phyloP scores from a whole-genome alignment of 92 coral and sea anemone genomes.

The Pocillopora meandrina region DNA sequence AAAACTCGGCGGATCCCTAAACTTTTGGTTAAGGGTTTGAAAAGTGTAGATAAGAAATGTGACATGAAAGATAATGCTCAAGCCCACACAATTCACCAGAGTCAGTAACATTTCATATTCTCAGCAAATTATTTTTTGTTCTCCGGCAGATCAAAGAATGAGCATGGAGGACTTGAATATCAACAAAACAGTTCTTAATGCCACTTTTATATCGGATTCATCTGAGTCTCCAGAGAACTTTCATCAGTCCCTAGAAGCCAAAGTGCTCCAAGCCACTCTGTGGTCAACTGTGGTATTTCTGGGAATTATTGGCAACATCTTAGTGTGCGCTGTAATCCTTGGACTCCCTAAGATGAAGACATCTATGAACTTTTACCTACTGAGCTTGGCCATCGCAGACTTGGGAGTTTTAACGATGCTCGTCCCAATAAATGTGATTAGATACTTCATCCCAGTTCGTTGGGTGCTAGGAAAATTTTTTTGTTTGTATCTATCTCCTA shows the following conservation, averaged over 20 bases:
- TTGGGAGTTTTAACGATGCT: conserved; percentile 69
- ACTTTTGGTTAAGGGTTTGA: too few species aligned
- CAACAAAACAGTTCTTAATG: not conserved
- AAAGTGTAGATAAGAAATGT: too few species aligned
- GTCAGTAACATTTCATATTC: not conserved
- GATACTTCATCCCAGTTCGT: conserved; percentile 36
- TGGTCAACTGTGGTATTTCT: conserved; percentile 60
- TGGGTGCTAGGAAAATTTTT: conserved; percentile 60
- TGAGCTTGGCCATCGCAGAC: conserved; percentile 80
- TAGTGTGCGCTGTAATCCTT: conserved; percentile 70
- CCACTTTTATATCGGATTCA: not conserved
- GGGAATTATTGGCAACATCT: conserved; percentile 74
- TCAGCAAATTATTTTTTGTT: too few species aligned
- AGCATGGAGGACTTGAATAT: not conserved
- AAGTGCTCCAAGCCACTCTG: conserved; percentile 52
- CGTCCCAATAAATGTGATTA: conserved; percentile 56
- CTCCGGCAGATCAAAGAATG: not conserved
- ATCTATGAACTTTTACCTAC: conserved; percentile 63
- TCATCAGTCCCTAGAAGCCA: conserved; percentile 45
- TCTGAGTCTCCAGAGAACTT: conserved; percentile 19
- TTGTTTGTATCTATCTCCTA: conserved; percentile 74
- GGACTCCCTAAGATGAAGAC: conserved; percentile 67
- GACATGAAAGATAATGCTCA: too few species aligned
- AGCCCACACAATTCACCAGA: not conserved
- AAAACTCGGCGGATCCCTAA: too few species aligned